Evolutionary conservation across 2,113 vertebrate genomes (phyloP), one percentile per base, ranked within the genome.

Genomic region (Bufo gargarizans): DNA sequence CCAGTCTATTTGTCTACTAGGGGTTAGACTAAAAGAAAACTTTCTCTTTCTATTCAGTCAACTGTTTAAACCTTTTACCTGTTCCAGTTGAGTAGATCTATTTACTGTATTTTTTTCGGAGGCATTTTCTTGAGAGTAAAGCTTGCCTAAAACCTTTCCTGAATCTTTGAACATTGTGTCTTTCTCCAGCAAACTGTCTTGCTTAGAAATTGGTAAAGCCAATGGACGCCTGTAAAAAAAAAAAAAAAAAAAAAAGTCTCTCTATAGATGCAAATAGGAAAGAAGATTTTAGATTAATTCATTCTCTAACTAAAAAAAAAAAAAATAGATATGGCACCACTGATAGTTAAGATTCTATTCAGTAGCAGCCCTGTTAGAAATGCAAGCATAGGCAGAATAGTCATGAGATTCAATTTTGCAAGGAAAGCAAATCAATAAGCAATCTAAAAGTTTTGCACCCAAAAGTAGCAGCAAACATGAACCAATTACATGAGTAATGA

Each of bases 161-260:
- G 95, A 91, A 71, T 98, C 98, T 92, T 94, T 96, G 92, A 99
- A 99, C 97, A 99, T 97, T 86, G 94, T 94, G 87, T 97, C 96
- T 93, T 97, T 99, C 93, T 99, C 98, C 93, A 97, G 90, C 91
- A 99, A 92, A 91, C 97, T 97, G 94, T 99, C 98, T 87, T 96
- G 95, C 91, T 98, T 98, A 84, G 97, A 95, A 78, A 99, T 97
- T 0, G 98, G 92, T 84, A 98, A 89, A 85, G 94, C 93, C 91
- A 97, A 89, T 20, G 96, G 95, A 80, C 93, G 95, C 86, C 98
- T 99, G 86, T 4, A 89, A 88, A 89, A 89, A 90, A 69, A 43
- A 72, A 47, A 43, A 72, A 47, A 71, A 14, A 63, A n/a, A 1
- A 56, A 77, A 76, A 2, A 50, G n/a, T 77, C 49, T 83, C 47